phyloP scores from a whole-genome alignment of 1,140 invertebrate species.

The Anadara kagoshimensis region DNA sequence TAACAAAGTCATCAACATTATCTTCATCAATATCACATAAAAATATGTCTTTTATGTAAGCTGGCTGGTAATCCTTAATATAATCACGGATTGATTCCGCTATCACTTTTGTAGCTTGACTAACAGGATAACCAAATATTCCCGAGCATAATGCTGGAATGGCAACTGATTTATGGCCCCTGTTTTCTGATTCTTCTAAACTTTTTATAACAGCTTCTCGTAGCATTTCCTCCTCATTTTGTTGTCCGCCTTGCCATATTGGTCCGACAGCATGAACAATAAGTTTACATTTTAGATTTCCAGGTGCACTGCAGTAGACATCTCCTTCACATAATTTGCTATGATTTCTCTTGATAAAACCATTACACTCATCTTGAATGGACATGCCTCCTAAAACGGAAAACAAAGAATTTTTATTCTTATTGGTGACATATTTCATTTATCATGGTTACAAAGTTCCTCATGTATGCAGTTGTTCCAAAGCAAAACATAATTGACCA shows the following conservation, averaged over 20 bases:
- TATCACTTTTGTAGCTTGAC: constrained; percentile 29
- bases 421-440: no score
- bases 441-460: no score
- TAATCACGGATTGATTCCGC: constrained; percentile 20
- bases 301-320: constrained; percentile 39
- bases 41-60: constrained; percentile 15
- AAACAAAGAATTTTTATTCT: no score
- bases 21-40: constrained; percentile 39
- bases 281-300: constrained; percentile 45
- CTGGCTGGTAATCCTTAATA: constrained; percentile 9
- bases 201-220: constrained; percentile 2
- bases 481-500: no score
- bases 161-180: constrained; percentile 34
- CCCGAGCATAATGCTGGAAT: constrained; percentile 56
- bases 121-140: constrained; percentile 52
- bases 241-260: constrained; percentile 41
- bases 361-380: constrained; percentile 51
- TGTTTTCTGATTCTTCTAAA: constrained; percentile 11
- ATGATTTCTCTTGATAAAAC: constrained; percentile 35
- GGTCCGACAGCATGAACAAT: constrained; percentile 61
- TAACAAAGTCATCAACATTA: constrained; percentile 28
- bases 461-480: no score
- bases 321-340: constrained; percentile 40
- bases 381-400: constrained; percentile 24
- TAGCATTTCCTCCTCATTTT: constrained; percentile 21